phyloP scores from a whole-genome alignment of 1,140 invertebrate species.

The Eumeta japonica region DNA sequence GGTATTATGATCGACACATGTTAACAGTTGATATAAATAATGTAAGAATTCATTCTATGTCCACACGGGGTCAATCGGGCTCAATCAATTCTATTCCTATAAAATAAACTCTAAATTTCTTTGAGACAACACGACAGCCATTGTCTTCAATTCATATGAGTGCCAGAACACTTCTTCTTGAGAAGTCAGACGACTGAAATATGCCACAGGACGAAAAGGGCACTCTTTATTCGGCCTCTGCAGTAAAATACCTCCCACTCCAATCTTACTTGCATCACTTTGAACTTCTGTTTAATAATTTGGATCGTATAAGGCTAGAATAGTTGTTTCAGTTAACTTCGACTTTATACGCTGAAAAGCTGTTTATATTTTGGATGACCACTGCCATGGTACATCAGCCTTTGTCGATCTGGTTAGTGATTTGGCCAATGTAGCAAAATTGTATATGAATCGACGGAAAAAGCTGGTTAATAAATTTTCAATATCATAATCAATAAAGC shows the following conservation, averaged over 20 bases:
- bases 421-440: too few relatives aligned
- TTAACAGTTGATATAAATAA: too few relatives aligned
- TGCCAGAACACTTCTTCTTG: conserved; percentile 1
- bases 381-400: background rate
- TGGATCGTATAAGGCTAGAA: conserved; percentile 29
- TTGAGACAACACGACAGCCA: conserved; percentile 1
- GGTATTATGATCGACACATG: too few relatives aligned
- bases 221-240: conserved; percentile 10
- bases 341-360: conserved; percentile 6
- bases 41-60: too few relatives aligned
- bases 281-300: conserved; percentile 22
- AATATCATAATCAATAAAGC: background rate
- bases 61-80: conserved; percentile 3
- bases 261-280: conserved; percentile 14
- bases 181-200: conserved; percentile 6
- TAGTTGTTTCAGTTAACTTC: conserved; percentile 12
- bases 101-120: conserved; percentile 6
- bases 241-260: conserved; percentile 24
- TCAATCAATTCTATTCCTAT: conserved; percentile 3
- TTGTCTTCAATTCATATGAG: background rate
- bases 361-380: conserved; percentile 1
- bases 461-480: conserved; percentile 1
- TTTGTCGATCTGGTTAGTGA: background rate
- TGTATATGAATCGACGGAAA: conserved; percentile 2
- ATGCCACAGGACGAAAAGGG: conserved; percentile 16